Evolutionary conservation across 2,888 invertebrate genomes (phyloP), one percentile per base, ranked within the genome.

Genomic region (Epistrophe eligans): DNA sequence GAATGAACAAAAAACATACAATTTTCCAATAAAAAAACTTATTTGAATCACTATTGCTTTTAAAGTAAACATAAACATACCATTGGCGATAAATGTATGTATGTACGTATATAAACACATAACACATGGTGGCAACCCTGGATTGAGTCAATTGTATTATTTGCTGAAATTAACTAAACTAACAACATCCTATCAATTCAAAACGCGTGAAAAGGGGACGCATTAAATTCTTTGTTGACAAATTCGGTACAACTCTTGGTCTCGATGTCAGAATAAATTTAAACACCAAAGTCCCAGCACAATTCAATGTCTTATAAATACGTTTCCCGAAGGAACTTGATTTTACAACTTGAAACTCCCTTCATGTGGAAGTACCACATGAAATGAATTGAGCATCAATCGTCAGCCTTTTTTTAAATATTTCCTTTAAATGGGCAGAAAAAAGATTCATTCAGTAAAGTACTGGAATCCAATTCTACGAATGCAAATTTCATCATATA

Each of bases 251-350:
- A 64, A 88, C 77, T 88, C 87, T 76, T 35, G 48, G 64, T 88
- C 84, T 87, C 50, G 43, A 71, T 89, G 89, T 89, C 89, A 80
- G 89, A 88, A 89, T 89, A 89, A 89, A 89, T 89, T 89, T 88
- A 50, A 67, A 83, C 85, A 88, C 83, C 64, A 60, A 73, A 79
- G 64, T 81, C 64, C 40, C 52, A 71, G 79, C 40, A 77, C 77
- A 57, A 24, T 35, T 19, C 24, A 28, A 24, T 40, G 19, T 50
- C 60, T 66, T 66, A 38, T 38, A 17, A 2, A 24, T 24, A 24
- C n/a, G 10, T 45, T 40, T 45, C 24, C 38, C 13, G 11, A 35
- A 66, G 55, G 40, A 77, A 84, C 72, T 74, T 66, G 38, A 72
- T 67, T 85, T 24, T 43, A 82, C 62, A 60, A 55, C 58, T 48